Base-by-base conservation (phyloP, 2,797 vertebrate species). In the Chlorospingus semifuscus region DNA sequence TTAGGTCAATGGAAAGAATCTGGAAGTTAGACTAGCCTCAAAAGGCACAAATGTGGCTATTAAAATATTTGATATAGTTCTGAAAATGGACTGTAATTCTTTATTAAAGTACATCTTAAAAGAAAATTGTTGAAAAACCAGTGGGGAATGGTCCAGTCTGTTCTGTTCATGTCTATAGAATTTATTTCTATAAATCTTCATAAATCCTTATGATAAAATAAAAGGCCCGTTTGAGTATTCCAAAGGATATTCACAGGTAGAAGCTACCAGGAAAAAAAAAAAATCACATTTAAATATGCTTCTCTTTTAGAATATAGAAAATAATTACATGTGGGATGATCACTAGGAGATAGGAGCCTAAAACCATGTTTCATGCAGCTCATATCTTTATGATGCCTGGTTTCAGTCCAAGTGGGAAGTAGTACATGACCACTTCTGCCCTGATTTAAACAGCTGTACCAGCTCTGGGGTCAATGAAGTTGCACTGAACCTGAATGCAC, bases 361-460 rank as follows among this genome's bases (percentile, higher is more conserved):
- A 87, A 93, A 78, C 20, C 7, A 8, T 27, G 7, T 81, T 89
- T 89, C 55, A 27, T 36, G 22, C 14, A 81, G 72, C 37, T 69
- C 44, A 0, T 86, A 52, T 60, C 87, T 88, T 74, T 78, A 76
- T 74, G 56, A 77, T 63, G 15, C 53, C 83, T 90, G 77, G 52
- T 93, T 95, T 84, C 88, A 81, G 44, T 90, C 85, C 89, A 90
- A 70, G 66, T 56, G 63, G 70, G 41, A 89, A 95, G 70, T 11
- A 89, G 55, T 72, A 92, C 71, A 55, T 36, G 70, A 82, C 79
- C 80, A 52, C 36, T 82, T 96, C 63, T 94, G 85, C 72, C 80
- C 80, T 78, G 61, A 93, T 88, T 83, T 91, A 91, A 94, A 78
- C 82, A 94, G 57, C 69, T 94, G 79, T 77, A 91, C 65, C 57